Conservation (phyloP, 2,797 vertebrate species). For the Dromococcyx pavoninus region DNA sequence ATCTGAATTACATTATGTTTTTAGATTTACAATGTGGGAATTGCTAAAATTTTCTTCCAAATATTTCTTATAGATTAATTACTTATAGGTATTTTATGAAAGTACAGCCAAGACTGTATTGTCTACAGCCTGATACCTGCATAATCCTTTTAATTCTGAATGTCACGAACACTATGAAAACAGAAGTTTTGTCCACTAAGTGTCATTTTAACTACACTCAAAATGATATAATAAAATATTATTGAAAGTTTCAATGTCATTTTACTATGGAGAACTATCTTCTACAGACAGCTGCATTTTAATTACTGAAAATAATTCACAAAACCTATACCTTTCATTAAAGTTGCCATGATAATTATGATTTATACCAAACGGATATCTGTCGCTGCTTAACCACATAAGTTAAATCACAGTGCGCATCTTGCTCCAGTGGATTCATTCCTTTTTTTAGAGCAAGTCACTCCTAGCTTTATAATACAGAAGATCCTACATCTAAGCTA, state of each 20-base stretch:
- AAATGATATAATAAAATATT: not conserved
- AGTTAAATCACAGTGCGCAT: not conserved
- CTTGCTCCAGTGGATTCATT: not conserved
- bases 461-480: not conserved
- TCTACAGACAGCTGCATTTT: not conserved
- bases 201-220: not conserved
- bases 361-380: not conserved
- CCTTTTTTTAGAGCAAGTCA: not conserved
- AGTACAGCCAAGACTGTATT: not conserved
- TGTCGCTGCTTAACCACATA: not conserved
- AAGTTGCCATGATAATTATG: not conserved
- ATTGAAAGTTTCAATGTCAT: not conserved
- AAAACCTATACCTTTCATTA: not conserved
- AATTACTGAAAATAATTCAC: not conserved
- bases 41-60: not conserved
- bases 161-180: not conserved
- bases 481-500: not conserved
- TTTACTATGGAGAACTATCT: not conserved
- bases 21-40: not conserved
- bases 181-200: not conserved
- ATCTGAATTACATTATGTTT: not conserved
- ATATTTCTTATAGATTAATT: not conserved
- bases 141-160: not conserved
- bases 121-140: not conserved
- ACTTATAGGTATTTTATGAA: not conserved